Evolutionary conservation across 2,888 invertebrate genomes (phyloP).

Genomic region (Ophion slaviceki): DNA sequence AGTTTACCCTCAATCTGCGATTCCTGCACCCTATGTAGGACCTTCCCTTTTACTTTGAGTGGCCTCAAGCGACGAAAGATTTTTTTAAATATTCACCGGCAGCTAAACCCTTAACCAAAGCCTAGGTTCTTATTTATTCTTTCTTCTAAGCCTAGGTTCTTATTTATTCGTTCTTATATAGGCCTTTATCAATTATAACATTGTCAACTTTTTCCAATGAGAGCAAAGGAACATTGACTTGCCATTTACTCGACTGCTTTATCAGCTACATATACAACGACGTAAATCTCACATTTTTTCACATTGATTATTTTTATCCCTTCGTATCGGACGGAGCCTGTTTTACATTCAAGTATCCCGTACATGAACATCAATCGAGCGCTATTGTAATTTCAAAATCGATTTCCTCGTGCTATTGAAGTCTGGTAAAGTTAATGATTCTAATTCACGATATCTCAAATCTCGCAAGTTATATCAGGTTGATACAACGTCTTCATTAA

Average conservation of each 20-base stretch:
- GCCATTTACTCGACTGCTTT: background rate
- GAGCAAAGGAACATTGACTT: background rate
- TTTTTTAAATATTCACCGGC: no score
- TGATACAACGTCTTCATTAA: conserved; percentile 48
- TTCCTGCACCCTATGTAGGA: no score
- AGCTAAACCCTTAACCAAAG: background rate
- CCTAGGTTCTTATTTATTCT: no score
- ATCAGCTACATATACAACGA: background rate
- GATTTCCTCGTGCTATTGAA: conserved; percentile 5
- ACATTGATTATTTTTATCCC: background rate
- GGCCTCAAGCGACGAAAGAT: no score
- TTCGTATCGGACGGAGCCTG: no score
- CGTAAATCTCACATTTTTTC: background rate
- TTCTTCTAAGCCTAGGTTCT: background rate
- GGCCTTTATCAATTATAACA: background rate
- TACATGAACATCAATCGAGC: background rate
- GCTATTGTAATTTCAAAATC: conserved; percentile 8
- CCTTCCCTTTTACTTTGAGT: no score
- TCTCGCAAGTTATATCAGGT: conserved; percentile 3
- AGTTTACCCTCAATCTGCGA: no score
- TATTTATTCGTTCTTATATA: no score
- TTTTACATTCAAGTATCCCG: background rate
- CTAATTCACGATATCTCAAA: conserved; percentile 43
- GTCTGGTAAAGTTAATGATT: conserved; percentile 17
- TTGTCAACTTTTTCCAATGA: background rate